These are phyloP conservation scores for Chroicocephalus ridibundus DNA, from an alignment of 2,113 vertebrate genomes.

Conservation along the genomic window DNA sequence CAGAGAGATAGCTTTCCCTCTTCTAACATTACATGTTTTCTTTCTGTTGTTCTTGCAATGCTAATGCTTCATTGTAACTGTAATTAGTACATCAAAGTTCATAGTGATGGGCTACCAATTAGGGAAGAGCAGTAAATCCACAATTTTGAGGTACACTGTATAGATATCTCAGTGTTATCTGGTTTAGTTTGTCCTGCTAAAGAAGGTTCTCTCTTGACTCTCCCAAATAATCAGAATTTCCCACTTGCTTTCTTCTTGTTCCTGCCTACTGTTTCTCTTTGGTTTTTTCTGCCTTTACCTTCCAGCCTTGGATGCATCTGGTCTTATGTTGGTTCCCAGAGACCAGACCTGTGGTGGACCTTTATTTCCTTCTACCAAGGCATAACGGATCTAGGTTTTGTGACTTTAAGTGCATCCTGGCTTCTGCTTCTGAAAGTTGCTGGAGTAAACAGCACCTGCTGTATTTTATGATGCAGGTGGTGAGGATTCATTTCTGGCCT, in stretches of 20 bases:
- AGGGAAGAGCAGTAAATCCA: background rate
- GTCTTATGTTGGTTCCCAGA: background rate
- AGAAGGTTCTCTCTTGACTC: background rate
- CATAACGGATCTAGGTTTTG: background rate
- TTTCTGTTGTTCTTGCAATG: background rate
- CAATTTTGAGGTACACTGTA: background rate
- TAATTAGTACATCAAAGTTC: background rate
- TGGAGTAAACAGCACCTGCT: background rate
- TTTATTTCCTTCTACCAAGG: background rate
- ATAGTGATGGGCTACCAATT: background rate
- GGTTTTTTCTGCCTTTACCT: background rate
- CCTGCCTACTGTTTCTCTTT: background rate
- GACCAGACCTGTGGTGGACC: background rate
- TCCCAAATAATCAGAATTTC: background rate
- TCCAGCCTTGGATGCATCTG: background rate
- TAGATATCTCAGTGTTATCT: background rate
- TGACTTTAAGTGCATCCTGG: background rate
- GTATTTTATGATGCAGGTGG: background rate
- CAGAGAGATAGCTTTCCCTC: background rate
- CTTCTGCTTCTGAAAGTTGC: background rate
- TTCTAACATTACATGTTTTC: background rate
- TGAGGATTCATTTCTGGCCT: background rate
- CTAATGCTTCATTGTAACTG: background rate
- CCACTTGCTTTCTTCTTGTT: background rate
- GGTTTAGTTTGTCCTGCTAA: background rate